Evolutionary conservation across 2,113 vertebrate species (phyloP).

Genomic region (Madoqua kirkii): DNA sequence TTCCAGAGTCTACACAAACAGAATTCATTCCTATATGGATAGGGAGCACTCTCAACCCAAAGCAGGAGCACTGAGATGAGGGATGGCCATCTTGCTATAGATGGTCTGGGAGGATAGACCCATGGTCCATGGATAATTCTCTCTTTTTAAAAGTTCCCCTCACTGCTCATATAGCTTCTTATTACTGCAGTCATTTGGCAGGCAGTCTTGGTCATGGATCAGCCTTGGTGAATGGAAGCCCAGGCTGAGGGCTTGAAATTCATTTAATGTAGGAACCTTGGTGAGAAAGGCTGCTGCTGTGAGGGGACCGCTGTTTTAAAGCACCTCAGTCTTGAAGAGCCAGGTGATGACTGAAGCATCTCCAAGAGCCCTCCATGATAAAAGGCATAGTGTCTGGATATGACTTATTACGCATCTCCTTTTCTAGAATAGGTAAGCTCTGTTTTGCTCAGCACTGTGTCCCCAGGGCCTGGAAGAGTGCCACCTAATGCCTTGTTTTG

Average conservation of each 20-base stretch:
- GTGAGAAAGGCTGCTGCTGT: not conserved
- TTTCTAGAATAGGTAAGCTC: not conserved
- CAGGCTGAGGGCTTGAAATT: not conserved
- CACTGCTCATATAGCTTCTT: not conserved
- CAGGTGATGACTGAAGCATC: not conserved
- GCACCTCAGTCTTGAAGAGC: not conserved
- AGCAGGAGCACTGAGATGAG: not conserved
- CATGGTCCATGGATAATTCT: not conserved
- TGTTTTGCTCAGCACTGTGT: not conserved
- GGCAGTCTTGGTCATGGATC: not conserved
- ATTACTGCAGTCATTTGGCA: not conserved
- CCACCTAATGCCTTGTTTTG: not conserved
- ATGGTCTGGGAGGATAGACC: not conserved
- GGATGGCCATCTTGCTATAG: not conserved
- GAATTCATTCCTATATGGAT: not conserved
- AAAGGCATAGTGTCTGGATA: not conserved
- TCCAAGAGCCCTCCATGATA: not conserved
- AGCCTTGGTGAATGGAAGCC: not conserved
- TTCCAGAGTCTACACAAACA: not conserved
- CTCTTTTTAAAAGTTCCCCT: not conserved
- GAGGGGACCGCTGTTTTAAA: not conserved
- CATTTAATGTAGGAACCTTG: not conserved
- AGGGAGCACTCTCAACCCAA: not conserved
- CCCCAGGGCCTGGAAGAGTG: not conserved
- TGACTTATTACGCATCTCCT: not conserved